Conservation (phyloP, 2,888 invertebrate genomes). For the Caenorhabditis sp. region DNA sequence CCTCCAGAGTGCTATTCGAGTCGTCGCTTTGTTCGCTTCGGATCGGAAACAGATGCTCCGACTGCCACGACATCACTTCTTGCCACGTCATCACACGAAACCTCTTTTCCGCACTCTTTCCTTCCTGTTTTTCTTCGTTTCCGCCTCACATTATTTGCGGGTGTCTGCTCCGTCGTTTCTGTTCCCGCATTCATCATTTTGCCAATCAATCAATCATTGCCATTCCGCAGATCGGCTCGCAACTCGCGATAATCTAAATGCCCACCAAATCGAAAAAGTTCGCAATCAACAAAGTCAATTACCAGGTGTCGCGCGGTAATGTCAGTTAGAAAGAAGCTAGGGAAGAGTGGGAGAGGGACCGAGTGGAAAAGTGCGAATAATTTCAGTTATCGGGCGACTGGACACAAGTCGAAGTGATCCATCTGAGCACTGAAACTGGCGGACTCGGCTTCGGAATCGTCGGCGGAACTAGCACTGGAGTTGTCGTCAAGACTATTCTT, state of each 20-base stretch:
- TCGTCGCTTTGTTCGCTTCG: background rate
- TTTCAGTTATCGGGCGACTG: conserved; percentile 95
- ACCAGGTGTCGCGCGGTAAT: conserved; percentile 58
- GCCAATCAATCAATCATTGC: conserved; percentile 49
- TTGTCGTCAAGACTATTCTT: conserved; percentile 98
- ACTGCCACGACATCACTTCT: conserved; percentile 13
- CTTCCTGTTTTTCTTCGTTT: conserved; percentile 14
- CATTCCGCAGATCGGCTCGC: conserved; percentile 29
- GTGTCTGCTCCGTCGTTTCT: conserved; percentile 2
- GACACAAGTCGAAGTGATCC: conserved; percentile 99
- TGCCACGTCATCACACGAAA: background rate
- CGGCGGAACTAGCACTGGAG: conserved; percentile 93
- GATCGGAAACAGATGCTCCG: conserved; percentile 2
- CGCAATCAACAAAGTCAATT: conserved; percentile 57
- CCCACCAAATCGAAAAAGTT: conserved; percentile 49
- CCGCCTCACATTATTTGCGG: conserved; percentile 24
- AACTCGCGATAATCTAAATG: conserved; percentile 11
- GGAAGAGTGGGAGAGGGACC: background rate
- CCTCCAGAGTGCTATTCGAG: conserved; percentile 7
- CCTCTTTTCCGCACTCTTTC: conserved; percentile 12
- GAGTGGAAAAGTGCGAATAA: background rate
- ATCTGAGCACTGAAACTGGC: conserved; percentile 89
- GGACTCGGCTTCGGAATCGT: conserved; percentile 97
- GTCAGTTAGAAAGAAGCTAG: conserved; percentile 15
- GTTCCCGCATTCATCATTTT: conserved; percentile 40